Evolutionary conservation across 2,888 invertebrate genomes (phyloP), one percentile per base, ranked within the genome.

Genomic region (Biston stratarius): DNA sequence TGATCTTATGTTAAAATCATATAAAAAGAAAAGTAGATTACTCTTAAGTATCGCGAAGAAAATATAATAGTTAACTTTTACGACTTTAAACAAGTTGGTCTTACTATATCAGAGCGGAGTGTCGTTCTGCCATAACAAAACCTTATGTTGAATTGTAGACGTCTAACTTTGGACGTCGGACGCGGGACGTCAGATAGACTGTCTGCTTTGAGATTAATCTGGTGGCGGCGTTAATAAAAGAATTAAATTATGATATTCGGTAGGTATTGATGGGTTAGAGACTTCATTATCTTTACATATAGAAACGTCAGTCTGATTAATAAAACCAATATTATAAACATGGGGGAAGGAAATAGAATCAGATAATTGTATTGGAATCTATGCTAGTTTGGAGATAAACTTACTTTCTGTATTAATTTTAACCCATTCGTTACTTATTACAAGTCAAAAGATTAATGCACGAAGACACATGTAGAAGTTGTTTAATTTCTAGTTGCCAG

Each of bases 401-500:
- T 6, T 38, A 1, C 6, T 8, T 38, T 38, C 38, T 38, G 9
- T 38, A 9, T 5, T 6, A 38, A 38, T 38, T 38, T 38, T 9
- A 38, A 38, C 38, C 38, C 8, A 38, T 38, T 38, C 8, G 6
- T 38, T 38, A 38, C 38, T 38, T 38, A 38, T 5, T 38, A 38
- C 38, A 38, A 6, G 38, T 9, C 6, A 9, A 38, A 38, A 38
- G 38, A 38, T 38, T 38, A 38, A 38, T 24, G 24, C 24, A 24
- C 24, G 24, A 24, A 24, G 24, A 24, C 1, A 24, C 38, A 38
- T 6, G 38, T 38, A 8, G 38, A 9, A 6, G 38, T 8, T 80
- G 82, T 11, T 49, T 83, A 83, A 87, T 86, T 88, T 86, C 84
- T 83, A 85, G 81, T 84, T 80, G 79, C 81, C 74, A n/a, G 38